phyloP scores from a whole-genome alignment of 2,797 vertebrate species.

The Percopsis omiscomaycus region DNA sequence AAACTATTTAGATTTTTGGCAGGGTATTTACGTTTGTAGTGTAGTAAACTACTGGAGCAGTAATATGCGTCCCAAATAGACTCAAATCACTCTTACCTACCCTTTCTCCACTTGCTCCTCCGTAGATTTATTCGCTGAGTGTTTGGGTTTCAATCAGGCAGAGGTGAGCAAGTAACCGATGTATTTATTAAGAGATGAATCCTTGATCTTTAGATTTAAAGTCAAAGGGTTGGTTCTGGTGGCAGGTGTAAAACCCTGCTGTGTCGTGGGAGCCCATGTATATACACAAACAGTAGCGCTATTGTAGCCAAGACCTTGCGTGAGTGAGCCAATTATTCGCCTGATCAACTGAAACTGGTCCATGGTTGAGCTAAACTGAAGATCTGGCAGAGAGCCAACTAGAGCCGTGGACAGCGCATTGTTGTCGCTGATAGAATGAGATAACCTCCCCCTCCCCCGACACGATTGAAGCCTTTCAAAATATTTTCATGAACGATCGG shows the following conservation, averaged over 20 bases:
- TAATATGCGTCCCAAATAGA: too few relatives aligned
- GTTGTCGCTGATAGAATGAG: constrained; percentile 8
- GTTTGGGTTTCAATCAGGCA: too few relatives aligned
- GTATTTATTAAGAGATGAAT: neutral
- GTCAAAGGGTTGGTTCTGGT: constrained; percentile 20
- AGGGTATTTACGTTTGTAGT: too few relatives aligned
- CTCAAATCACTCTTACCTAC: too few relatives aligned
- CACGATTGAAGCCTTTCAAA: constrained; percentile 23
- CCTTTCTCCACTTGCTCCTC: too few relatives aligned
- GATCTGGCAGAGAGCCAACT: constrained; percentile 58
- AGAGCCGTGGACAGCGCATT: constrained; percentile 1
- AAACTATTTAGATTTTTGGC: too few relatives aligned
- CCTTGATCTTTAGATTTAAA: constrained; percentile 1
- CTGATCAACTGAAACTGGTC: constrained; percentile 53
- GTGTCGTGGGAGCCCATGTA: constrained; percentile 24
- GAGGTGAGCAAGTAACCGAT: neutral
- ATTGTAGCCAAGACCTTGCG: constrained; percentile 57
- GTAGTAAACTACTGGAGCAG: too few relatives aligned
- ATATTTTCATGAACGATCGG: constrained; percentile 15
- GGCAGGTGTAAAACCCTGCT: constrained; percentile 50
- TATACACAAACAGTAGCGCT: constrained; percentile 57
- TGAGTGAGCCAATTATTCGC: constrained; percentile 59
- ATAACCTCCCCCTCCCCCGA: constrained; percentile 14
- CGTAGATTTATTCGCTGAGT: too few relatives aligned
- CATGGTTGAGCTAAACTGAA: constrained; percentile 54